A percentile compares a stretch with the other conserved stretches of the same genome.
Conservation (phyloP, 2,113 vertebrate genomes). For the Butastur rufipennis region DNA sequence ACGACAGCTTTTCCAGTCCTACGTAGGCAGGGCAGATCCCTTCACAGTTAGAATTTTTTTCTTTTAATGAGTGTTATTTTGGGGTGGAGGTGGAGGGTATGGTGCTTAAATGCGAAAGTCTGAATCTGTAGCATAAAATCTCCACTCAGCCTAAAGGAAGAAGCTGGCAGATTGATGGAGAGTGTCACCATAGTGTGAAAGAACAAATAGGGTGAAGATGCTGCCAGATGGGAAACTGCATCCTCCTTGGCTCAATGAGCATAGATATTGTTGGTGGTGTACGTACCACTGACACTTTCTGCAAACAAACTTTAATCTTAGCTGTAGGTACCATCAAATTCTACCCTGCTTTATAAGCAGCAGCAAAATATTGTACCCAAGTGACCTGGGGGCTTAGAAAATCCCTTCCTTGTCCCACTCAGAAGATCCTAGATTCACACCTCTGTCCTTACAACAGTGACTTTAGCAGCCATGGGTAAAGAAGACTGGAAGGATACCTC, state of each 20-base stretch:
- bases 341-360: background rate
- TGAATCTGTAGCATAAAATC: constrained; percentile 27
- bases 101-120: constrained; percentile 7
- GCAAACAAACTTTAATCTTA: background rate
- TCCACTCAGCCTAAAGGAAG: constrained; percentile 12
- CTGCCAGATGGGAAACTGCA: constrained; percentile 9
- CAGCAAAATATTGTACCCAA: background rate
- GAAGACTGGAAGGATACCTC: background rate
- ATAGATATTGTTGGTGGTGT: background rate
- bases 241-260: background rate
- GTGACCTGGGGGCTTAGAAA: background rate
- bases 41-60: background rate
- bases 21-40: constrained; percentile 15
- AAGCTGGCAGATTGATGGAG: constrained; percentile 6
- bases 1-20: constrained; percentile 1
- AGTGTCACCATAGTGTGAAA: background rate
- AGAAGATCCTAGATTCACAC: background rate
- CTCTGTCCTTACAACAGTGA: background rate
- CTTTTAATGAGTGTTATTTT: background rate
- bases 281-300: background rate
- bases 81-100: background rate
- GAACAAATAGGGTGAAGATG: constrained; percentile 20
- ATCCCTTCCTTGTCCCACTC: background rate
- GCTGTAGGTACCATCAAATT: background rate
- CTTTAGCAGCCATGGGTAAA: background rate